These are phyloP conservation scores for Notodonta dromedarius DNA, from an alignment of 2,888 invertebrate species.

Conservation along the genomic window DNA sequence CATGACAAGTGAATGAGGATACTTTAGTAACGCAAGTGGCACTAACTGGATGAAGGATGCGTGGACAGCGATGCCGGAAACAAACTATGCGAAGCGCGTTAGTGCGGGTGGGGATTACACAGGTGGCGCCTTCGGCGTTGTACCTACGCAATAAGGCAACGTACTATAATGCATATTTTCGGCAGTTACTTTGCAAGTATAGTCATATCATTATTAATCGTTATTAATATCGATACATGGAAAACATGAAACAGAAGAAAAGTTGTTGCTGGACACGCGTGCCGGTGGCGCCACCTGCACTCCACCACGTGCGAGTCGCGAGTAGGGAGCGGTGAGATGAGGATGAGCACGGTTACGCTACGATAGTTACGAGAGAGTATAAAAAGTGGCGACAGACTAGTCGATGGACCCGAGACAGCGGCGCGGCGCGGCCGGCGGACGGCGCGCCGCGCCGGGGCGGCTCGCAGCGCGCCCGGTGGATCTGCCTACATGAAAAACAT, in stretches of 20 bases:
- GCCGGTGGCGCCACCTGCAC: neutral
- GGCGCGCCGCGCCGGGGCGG: conserved; percentile 62
- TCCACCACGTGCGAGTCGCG: conserved; percentile 13
- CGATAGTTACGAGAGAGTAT: conserved; percentile 74
- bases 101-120: conserved; percentile 7
- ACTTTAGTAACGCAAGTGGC: conserved; percentile 58
- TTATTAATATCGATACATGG: too few relatives aligned
- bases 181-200: too few relatives aligned
- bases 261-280: neutral
- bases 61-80: conserved; percentile 40
- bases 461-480: conserved; percentile 55
- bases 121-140: conserved; percentile 2
- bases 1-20: conserved; percentile 71
- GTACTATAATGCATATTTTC: too few relatives aligned
- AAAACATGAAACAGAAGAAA: too few relatives aligned
- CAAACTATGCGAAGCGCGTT: conserved; percentile 61
- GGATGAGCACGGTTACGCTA: conserved; percentile 67
- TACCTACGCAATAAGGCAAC: neutral
- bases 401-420: conserved; percentile 75
- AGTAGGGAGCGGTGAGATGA: conserved; percentile 53
- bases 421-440: conserved; percentile 61
- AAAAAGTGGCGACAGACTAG: conserved; percentile 80
- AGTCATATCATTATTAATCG: too few relatives aligned
- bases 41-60: conserved; percentile 44
- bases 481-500: conserved; percentile 81